Evolutionary conservation across 2,888 invertebrate species (phyloP), one percentile per base, ranked within the genome.

Genomic region (Conus canariensis): DNA sequence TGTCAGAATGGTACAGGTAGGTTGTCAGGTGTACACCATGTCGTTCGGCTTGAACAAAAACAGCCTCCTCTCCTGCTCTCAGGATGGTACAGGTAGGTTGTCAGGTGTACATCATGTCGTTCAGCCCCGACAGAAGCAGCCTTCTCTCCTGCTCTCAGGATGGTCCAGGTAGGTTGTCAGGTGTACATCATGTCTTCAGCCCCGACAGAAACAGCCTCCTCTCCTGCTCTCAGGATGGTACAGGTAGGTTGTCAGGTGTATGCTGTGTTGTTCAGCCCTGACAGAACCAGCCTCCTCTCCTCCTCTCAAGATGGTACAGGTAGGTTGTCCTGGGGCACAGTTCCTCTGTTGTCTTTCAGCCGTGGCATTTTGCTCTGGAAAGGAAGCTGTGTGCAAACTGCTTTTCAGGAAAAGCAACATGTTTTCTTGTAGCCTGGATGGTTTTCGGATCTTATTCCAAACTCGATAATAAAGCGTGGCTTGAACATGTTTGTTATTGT

Each of bases 111-210:
- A 4, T 4, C 30, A 30, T 98, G 59, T 95, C 95, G 89, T 96
- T 97, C 96, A 98, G 99, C 93, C 98, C 98, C 0, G 99, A 99
- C 95, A 97, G 98, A 96, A 98, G 98, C 91, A 97, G 98, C 92
- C 96, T 99, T 30, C 97, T 99, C 0, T 99, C 99, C 0, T 98
- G 98, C 94, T 98, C 99, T 0, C 99, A 99, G 96, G 99, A 99
- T 96, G 97, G 98, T 5, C 98, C 98, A 92, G 97, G 98, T 98
- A 96, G 95, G 96, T 94, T 60, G 99, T 0, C 98, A 99, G 0
- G 98, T 99, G 0, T 99, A 99, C 96, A 97, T 98, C 94, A 97
- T 98, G 59, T 95, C 95, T 96, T 97, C 96, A 98, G 99, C 93
- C 98, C 98, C 0, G 99, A 99, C 95, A 97, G 98, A 96, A 98